Percentiles rank a stretch among this genome's conserved stretches.
Conservation (phyloP, 2,113 vertebrate species). For the Camelus dromedarius region DNA sequence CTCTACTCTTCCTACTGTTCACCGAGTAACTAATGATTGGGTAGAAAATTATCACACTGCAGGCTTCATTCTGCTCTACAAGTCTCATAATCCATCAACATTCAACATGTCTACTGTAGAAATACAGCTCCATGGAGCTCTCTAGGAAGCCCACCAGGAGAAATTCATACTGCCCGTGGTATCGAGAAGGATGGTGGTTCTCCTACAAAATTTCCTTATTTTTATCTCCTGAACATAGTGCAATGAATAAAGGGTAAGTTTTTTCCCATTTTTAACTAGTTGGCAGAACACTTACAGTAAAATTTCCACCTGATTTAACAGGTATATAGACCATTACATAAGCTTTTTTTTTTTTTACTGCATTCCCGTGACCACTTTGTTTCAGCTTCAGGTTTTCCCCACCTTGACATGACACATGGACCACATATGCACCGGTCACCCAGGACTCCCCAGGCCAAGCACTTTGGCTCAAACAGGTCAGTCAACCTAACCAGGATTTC, state of each 20-base stretch:
- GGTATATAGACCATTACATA: neutral
- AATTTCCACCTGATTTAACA: conserved; percentile 15
- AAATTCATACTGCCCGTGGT: neutral
- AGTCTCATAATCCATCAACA: neutral
- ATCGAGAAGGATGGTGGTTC: neutral
- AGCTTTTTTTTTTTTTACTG: neutral
- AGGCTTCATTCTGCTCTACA: neutral
- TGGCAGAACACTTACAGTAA: neutral
- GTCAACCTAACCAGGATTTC: neutral
- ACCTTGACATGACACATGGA: neutral
- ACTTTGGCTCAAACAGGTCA: neutral
- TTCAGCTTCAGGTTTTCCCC: neutral
- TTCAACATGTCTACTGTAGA: neutral
- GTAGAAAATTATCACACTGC: neutral
- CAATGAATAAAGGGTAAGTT: neutral
- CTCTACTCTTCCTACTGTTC: neutral
- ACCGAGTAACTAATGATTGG: neutral
- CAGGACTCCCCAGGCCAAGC: neutral
- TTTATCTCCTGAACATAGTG: neutral
- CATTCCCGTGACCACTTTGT: neutral
- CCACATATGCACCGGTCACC: neutral
- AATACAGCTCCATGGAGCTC: neutral
- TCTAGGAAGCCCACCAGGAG: neutral
- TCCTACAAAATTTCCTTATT: neutral
- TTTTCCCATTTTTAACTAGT: conserved; percentile 17